Base-by-base conservation (phyloP, 2,113 vertebrate genomes). In the Megaceryle maxima region DNA sequence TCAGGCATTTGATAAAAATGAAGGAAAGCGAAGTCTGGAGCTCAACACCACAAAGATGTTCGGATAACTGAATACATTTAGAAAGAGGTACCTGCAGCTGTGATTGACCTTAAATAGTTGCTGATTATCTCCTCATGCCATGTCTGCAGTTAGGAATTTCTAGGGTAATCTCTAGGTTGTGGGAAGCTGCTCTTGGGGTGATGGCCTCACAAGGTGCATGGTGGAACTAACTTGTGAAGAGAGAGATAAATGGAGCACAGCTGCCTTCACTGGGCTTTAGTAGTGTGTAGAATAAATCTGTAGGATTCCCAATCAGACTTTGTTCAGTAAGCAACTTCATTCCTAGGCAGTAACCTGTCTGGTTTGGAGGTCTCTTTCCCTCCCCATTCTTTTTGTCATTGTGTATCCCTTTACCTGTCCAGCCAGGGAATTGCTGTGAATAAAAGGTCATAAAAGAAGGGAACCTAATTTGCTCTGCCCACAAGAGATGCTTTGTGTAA, bases 401-500 rank as follows among this genome's bases (percentile, higher is more conserved):
- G 72, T 68, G 29, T 59, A 26, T 91, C 90, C 81, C 60, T 43
- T 24, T 66, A 64, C 51, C 64, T 81, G 33, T 75, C 77, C 87
- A 87, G 57, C 48, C 43, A 66, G 75, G 81, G 87, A 85, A 91
- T 89, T 95, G 56, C 81, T 94, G 82, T 79, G 92, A 95, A 78
- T 82, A 91, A 87, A 81, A 44, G 70, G 79, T 95, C 89, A 55
- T 77, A 62, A 91, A 82, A 90, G 72, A 91, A 91, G 74, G 92
- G 64, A 94, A 94, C 85, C 37, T 94, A 69, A 94, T 94, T 96
- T 95, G 59, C 82, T 95, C 22, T 95, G 64, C 60, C 75, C 78
- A 85, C 82, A 73, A 90, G 91, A 94, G 87, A 91, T 94, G 51
- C 22, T 90, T 59, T 81, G 74, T 87, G 88, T 96, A 96, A 95